These are phyloP conservation scores for Perca fluviatilis DNA, from an alignment of 2,113 vertebrate genomes.

Conservation along the genomic window DNA sequence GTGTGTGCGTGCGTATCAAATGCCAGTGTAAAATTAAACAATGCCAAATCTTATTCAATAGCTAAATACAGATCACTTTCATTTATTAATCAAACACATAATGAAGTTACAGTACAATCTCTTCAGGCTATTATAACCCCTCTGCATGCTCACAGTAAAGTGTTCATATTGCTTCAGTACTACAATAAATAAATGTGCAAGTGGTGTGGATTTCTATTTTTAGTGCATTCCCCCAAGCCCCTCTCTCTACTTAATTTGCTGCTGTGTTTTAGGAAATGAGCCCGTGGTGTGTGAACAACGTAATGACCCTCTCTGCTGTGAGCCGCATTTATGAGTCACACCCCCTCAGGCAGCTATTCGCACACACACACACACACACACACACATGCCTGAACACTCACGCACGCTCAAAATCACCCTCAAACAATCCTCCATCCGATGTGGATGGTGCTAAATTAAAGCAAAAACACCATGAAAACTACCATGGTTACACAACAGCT, in stretches of 20 bases:
- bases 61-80: conserved; percentile 37
- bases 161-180: conserved; percentile 47
- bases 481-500: conserved; percentile 41
- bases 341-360: conserved; percentile 63
- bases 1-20: conserved; percentile 11
- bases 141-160: conserved; percentile 30
- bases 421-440: conserved; percentile 21
- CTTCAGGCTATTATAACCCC: conserved; percentile 32
- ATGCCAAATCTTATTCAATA: conserved; percentile 25
- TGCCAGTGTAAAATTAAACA: conserved; percentile 28
- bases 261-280: conserved; percentile 83
- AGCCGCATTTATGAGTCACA: conserved; percentile 80
- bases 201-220: conserved; percentile 74
- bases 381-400: background rate
- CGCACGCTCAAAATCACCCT: conserved; percentile 49
- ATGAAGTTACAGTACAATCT: conserved; percentile 38
- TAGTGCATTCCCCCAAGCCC: conserved; percentile 41
- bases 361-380: conserved; percentile 17
- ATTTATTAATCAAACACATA: conserved; percentile 65
- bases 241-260: conserved; percentile 76
- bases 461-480: conserved; percentile 34
- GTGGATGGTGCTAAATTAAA: conserved; percentile 49
- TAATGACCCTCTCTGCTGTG: conserved; percentile 80
- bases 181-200: conserved; percentile 56
- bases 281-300: conserved; percentile 78